Evolutionary conservation across 2,888 invertebrate species (phyloP).

Genomic region (Eledone cirrhosa): DNA sequence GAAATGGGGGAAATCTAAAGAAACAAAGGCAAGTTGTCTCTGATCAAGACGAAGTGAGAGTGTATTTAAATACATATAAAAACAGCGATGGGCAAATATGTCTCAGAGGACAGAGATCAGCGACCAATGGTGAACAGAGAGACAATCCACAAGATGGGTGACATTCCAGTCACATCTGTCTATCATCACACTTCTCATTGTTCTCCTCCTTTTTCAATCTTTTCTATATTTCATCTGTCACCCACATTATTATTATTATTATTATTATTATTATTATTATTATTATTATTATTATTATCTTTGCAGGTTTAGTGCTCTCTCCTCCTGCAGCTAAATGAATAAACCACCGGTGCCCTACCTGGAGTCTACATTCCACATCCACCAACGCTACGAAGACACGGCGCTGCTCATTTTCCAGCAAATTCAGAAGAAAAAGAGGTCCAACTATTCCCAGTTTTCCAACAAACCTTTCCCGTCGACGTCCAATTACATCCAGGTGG

Average conservation of each 20-base stretch:
- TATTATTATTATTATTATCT: not conserved
- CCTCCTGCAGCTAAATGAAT: constrained; percentile 38
- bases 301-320: not conserved
- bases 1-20: too few relatives aligned
- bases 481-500: constrained; percentile 31
- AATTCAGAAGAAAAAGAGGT: constrained; percentile 50
- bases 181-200: too few relatives aligned
- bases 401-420: constrained; percentile 60
- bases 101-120: too few relatives aligned
- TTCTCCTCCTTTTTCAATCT: too few relatives aligned
- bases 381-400: constrained; percentile 63
- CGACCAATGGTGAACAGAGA: too few relatives aligned
- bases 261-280: not conserved
- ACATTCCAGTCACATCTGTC: too few relatives aligned
- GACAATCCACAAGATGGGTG: too few relatives aligned
- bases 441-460: constrained; percentile 29
- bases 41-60: too few relatives aligned
- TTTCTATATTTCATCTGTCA: too few relatives aligned
- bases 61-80: too few relatives aligned
- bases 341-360: constrained; percentile 45
- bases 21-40: too few relatives aligned
- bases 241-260: not conserved
- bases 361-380: constrained; percentile 57
- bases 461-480: constrained; percentile 19
- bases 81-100: too few relatives aligned